Conservation (phyloP, 2,113 vertebrate genomes). For the Dicaeum eximium region DNA sequence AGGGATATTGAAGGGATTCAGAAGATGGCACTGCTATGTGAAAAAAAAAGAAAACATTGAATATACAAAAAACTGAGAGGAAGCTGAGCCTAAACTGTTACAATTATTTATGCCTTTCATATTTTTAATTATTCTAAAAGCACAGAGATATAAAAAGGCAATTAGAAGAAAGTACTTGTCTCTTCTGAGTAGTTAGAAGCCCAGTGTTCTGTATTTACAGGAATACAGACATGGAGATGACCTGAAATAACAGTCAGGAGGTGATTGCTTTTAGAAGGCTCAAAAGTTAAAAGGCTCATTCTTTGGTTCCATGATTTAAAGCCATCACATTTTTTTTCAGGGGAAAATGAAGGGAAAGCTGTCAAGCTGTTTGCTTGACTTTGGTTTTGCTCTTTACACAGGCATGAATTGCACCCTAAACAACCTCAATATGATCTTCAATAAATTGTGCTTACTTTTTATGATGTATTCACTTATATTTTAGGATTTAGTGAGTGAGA, state of each 20-base stretch:
- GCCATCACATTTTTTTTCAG: not conserved
- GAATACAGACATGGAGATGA: not conserved
- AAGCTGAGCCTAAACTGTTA: not conserved
- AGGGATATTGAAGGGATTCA: not conserved
- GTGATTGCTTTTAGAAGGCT: not conserved
- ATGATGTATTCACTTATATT: not conserved
- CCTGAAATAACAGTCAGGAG: not conserved
- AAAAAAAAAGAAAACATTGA: not conserved
- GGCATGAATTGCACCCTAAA: not conserved
- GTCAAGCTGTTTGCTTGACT: not conserved
- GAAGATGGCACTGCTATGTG: not conserved
- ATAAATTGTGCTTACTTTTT: slow-evolving; percentile 10
- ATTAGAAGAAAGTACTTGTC: not conserved
- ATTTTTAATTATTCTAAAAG: not conserved
- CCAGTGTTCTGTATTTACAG: not conserved
- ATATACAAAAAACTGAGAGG: not conserved
- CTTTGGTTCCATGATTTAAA: not conserved
- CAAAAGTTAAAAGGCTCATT: not conserved
- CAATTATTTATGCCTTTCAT: no score
- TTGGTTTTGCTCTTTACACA: not conserved
- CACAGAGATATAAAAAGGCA: not conserved
- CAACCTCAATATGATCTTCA: not conserved
- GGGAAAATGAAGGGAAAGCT: not conserved
- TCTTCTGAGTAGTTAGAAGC: not conserved
- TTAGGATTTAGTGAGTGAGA: not conserved